These are phyloP conservation scores for Aphodius sticticus DNA, from an alignment of 2,888 invertebrate genomes.

Conservation along the genomic window DNA sequence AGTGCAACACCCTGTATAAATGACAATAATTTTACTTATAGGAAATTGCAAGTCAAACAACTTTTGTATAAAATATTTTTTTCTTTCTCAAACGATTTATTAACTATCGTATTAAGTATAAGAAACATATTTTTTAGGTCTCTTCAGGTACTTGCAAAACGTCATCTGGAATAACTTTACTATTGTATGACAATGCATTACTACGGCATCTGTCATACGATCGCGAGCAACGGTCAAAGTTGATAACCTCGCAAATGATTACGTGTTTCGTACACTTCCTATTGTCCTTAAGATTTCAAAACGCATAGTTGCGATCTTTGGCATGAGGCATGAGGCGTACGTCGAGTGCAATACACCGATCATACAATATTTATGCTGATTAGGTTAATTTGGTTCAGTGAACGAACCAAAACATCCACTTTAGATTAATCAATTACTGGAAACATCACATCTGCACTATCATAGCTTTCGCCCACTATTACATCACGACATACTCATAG, in stretches of 20 bases:
- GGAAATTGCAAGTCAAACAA: too few relatives aligned
- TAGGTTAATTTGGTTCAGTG: background rate
- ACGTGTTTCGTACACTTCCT: background rate
- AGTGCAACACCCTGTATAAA: too few relatives aligned
- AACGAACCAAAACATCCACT: background rate
- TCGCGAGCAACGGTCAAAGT: background rate
- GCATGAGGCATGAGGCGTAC: background rate
- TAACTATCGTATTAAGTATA: too few relatives aligned
- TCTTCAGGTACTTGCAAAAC: too few relatives aligned
- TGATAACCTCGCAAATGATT: background rate
- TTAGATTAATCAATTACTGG: background rate
- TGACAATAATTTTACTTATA: too few relatives aligned
- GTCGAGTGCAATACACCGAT: background rate
- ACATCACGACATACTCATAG: background rate
- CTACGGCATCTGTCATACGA: background rate
- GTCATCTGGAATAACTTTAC: too few relatives aligned
- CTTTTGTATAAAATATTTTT: too few relatives aligned
- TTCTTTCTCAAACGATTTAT: too few relatives aligned
- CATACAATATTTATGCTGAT: background rate
- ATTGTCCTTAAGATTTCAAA: background rate
- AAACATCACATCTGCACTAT: conserved; percentile 4
- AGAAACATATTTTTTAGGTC: too few relatives aligned
- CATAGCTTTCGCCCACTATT: background rate
- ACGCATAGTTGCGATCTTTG: too few relatives aligned
- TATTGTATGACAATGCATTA: background rate